Base-by-base conservation (phyloP, 2,888 invertebrate species). In the Sclerodermus sp. region DNA sequence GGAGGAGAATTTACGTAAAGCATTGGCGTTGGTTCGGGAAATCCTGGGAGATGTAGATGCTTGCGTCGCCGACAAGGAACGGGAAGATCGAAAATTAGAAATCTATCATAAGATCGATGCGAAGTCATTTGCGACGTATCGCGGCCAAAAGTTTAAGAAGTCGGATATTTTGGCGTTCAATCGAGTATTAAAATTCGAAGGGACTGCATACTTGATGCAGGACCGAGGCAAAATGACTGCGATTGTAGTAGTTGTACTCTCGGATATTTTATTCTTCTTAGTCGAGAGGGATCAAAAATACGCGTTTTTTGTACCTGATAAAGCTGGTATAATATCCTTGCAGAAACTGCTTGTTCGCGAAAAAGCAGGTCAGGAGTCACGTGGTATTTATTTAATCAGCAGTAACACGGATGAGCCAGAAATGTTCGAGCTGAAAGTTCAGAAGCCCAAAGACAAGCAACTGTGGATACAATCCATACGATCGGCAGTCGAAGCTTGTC, bases 301-400 rank as follows among this genome's bases (percentile, higher is more conserved):
- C 72, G 87, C 90, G 2, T 96, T 96, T 82, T 91, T 91, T 73
- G 91, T 93, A 57, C 94, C 94, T 38, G 96, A 96, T 77, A 96
- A 96, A 90, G 91, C 95, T 43, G 93, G 96, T 56, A 93, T 96
- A 47, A 91, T 96, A 12, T 92, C 96, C 0, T 83, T 97, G 47
- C 92, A 92, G 76, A 94, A 95, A 75, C 80, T 97, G 46, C 81
- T 97, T 49, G 94, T 96, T 6, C 84, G 96, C 14, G 96, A 96
- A 79, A 96, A 96, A 76, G 95, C 96, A 0, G 94, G 95, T 46
- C 92, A 93, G 70, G 88, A 88, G n/a, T 88, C 89, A 1, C 83
- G 91, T 2, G 93, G 94, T 0, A 87, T 97, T 68, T 96, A 96
- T 80, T 85, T 97, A 47, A 95, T 97, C 66, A 93, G 92, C 60